These are phyloP conservation scores for Leucoptera coffeella DNA, from an alignment of 2,888 invertebrate species.

Conservation along the genomic window DNA sequence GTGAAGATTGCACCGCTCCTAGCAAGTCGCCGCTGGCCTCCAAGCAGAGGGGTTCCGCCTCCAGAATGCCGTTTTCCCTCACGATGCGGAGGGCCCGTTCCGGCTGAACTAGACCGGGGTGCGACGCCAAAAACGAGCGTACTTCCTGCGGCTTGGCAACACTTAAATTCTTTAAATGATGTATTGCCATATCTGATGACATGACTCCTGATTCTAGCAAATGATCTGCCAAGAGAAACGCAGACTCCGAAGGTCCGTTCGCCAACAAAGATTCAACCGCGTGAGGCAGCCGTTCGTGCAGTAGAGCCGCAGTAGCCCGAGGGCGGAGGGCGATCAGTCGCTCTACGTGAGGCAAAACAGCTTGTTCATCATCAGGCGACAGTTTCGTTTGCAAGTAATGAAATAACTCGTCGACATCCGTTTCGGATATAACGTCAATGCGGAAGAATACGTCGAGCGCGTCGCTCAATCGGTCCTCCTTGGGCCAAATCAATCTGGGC, in stretches of 20 bases:
- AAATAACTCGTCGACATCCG: slow-evolving; percentile 30
- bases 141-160: slow-evolving; percentile 15
- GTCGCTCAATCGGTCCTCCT: slow-evolving; percentile 14
- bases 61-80: slow-evolving; percentile 16
- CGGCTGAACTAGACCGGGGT: slow-evolving; percentile 26
- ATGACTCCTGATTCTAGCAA: slow-evolving; percentile 18
- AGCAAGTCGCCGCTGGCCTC: slow-evolving; percentile 31
- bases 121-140: slow-evolving; percentile 17
- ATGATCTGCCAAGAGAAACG: slow-evolving; percentile 18
- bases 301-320: slow-evolving; percentile 20
- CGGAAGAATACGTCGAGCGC: slow-evolving; percentile 21
- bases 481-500: slow-evolving; percentile 17
- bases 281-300: slow-evolving; percentile 15
- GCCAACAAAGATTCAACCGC: slow-evolving; percentile 12
- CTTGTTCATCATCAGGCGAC: slow-evolving; percentile 8
- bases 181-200: slow-evolving; percentile 14
- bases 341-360: slow-evolving; percentile 14
- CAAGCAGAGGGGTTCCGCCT: slow-evolving; percentile 29
- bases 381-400: slow-evolving; percentile 18
- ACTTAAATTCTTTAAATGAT: slow-evolving; percentile 23
- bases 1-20: slow-evolving; percentile 24
- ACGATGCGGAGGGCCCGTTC: slow-evolving; percentile 29
- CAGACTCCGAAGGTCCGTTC: slow-evolving; percentile 10
- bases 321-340: slow-evolving; percentile 20
- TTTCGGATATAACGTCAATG: slow-evolving; percentile 16